phyloP scores from a whole-genome alignment of 1,140 invertebrate species.

The Ostrea denselamellosa region DNA sequence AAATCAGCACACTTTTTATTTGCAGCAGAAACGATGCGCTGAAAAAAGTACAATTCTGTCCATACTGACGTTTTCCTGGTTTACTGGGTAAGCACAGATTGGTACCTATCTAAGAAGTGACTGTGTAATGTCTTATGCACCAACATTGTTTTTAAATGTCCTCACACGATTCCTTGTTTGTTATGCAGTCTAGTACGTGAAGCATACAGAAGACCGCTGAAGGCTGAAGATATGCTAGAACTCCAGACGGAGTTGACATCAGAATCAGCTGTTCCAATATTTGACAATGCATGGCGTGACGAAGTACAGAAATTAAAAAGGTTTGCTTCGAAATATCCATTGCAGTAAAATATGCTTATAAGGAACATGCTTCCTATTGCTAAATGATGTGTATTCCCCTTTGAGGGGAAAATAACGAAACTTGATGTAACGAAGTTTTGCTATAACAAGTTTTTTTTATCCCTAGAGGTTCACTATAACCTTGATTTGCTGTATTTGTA shows the following conservation, averaged over 20 bases:
- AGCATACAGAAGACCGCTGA: not conserved
- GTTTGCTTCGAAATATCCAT: not conserved
- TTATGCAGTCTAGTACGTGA: not conserved
- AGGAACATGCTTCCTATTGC: no score
- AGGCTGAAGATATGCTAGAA: not conserved
- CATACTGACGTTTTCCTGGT: not conserved
- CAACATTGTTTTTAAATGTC: not conserved
- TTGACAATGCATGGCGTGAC: not conserved
- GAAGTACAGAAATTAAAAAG: not conserved
- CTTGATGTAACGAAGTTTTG: no score
- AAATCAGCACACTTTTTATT: not conserved
- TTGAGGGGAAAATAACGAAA: not conserved
- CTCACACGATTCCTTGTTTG: not conserved
- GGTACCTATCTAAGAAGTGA: not conserved
- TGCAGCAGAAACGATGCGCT: not conserved
- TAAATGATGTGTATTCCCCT: not conserved
- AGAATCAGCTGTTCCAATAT: not conserved
- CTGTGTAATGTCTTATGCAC: no score
- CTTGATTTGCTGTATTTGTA: no score
- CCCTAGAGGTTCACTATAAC: no score
- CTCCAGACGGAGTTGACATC: not conserved
- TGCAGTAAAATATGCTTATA: no score
- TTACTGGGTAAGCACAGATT: not conserved
- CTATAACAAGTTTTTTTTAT: no score
- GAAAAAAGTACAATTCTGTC: not conserved